Conservation (phyloP, 1,140 invertebrate species). For the Venturia canescens region DNA sequence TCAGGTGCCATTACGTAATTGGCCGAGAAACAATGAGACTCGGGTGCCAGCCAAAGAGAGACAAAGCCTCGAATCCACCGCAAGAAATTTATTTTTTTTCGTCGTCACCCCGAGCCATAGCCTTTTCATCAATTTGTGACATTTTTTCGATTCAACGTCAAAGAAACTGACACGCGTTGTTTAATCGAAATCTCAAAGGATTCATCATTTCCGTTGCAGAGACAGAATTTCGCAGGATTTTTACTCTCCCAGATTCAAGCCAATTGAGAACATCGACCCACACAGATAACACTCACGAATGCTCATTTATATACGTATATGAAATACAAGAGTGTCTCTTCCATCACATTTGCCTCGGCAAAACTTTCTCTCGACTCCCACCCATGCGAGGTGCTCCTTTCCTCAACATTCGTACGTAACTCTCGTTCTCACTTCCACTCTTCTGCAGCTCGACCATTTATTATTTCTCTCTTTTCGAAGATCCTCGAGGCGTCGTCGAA, state of each 20-base stretch:
- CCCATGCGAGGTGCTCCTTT: neutral
- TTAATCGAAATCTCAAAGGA: neutral
- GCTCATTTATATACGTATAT: constrained; percentile 7
- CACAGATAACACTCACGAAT: neutral
- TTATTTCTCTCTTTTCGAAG: neutral
- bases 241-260: neutral
- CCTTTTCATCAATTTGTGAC: too few relatives aligned
- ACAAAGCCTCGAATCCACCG: too few relatives aligned
- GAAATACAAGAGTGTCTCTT: constrained; percentile 50
- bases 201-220: neutral
- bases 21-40: too few relatives aligned
- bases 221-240: neutral
- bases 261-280: neutral
- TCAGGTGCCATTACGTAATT: too few relatives aligned
- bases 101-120: too few relatives aligned
- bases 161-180: too few relatives aligned
- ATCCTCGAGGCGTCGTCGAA: too few relatives aligned
- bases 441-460: neutral
- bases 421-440: neutral
- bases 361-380: constrained; percentile 42
- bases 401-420: neutral
- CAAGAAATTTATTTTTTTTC: too few relatives aligned
- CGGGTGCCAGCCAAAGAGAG: too few relatives aligned
- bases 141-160: too few relatives aligned
- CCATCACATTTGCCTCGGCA: constrained; percentile 14